Evolutionary conservation across 2,797 vertebrate species (phyloP), one percentile per base, ranked within the genome.

Genomic region (Gymnothorax javanicus): DNA sequence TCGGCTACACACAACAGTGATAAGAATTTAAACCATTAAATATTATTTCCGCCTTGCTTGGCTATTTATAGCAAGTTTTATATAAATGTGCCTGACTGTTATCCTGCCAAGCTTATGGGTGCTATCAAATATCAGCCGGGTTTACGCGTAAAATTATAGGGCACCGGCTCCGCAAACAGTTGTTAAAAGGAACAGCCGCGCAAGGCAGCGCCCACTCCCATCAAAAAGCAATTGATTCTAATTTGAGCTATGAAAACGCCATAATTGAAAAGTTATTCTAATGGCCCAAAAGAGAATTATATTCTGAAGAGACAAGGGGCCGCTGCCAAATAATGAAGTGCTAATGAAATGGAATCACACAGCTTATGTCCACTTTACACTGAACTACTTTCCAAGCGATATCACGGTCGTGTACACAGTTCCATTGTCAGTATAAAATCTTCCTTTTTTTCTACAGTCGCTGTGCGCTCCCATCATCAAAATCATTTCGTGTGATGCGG

Each of bases 241-340:
- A 84, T 84, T 84, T 79, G 59, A 27, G 83, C 71, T 54, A 54
- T 64, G n/a, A 67, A 73, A 87, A 83, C 23, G n/a, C 83, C 82
- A 87, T 84, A 84, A 84, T 79, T 84, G 82, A 84, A 84, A 87
- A 79, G 86, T 79, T 83, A 77, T 84, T 83, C 79, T 84, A 87
- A 87, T 87, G 83, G 82, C 56, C 69, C 82, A 84, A 73, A 84
- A 64, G 69, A 84, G 82, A 87, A 79, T 87, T 77, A 64, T 13
- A 27, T 17, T 4, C 43, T 57, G 58, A 33, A n/a, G 86, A 52
- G 67, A 83, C 79, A 69, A 11, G 79, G 58, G 85, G 81, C 59
- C 64, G 85, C 50, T 56, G 27, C 52, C 11, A 54, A 56, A 83
- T 69, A 82, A 71, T 71, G 60, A 82, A 58, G 13, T 25, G 79